Evolutionary conservation across 2,888 invertebrate genomes (phyloP), one percentile per base, ranked within the genome.

Genomic region (Rhodophaea formosa): DNA sequence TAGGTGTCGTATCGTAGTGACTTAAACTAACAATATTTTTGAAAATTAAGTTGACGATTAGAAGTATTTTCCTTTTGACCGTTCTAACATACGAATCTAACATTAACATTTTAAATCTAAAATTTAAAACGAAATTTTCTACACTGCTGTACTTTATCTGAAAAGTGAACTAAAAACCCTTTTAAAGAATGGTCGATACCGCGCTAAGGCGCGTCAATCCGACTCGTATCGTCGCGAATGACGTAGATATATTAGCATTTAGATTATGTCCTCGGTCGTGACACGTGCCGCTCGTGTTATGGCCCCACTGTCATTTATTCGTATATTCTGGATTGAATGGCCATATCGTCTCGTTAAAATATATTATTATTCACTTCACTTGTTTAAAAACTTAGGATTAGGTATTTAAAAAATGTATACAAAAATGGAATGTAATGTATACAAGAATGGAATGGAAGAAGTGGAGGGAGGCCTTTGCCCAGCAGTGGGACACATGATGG

Each of bases 191-290:
- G 58, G 17, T 45, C 57, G 58, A 60, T 62, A 55, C 30, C 23
- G 63, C 62, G 66, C 66, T 64, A 64, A 64, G 67, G 59, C 58
- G 59, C 66, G 66, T 70, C 72, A 68, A 74, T 69, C 70, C 64
- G 64, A 39, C 64, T 70, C 67, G 71, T 71, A 64, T 61, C 58
- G 63, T 66, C 66, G 58, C 53, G 64, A 62, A 64, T 79, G 80
- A 80, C 80, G 76, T 69, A 69, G 77, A 81, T 74, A 75, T 82
- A 87, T 87, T 87, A 84, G 84, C 86, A 87, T 87, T 82, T 87
- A 87, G 85, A 87, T 87, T 83, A 85, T 85, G 78, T 80, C 73
- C 75, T 69, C 66, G 64, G 66, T 70, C 67, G 71, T 69, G 67
- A 78, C 80, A 82, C 79, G 77, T 79, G 79, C 69, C 67, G 72